Evolutionary conservation across 2,797 vertebrate genomes (phyloP).

Genomic region (Eidolon dupreanum): DNA sequence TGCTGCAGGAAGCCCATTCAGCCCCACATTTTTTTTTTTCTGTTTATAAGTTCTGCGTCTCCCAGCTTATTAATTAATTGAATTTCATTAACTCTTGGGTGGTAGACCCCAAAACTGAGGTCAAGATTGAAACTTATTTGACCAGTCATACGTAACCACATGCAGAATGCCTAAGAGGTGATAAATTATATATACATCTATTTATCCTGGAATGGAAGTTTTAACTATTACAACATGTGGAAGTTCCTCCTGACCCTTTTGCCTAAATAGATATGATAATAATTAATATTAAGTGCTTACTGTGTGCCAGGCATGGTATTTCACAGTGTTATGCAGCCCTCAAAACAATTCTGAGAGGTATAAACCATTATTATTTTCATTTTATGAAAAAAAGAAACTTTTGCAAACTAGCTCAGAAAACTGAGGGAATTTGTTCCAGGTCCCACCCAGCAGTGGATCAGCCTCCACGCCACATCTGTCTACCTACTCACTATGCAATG

Average conservation of each 20-base stretch:
- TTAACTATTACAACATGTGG: neutral
- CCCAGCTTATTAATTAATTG: constrained; percentile 26
- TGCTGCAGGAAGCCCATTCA: neutral
- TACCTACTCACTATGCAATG: neutral
- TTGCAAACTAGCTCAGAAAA: neutral
- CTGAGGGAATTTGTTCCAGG: neutral
- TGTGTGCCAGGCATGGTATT: neutral
- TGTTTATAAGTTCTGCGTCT: neutral
- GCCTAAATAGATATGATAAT: neutral
- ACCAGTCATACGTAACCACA: neutral
- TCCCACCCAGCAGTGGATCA: neutral
- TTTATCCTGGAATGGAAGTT: constrained; percentile 28
- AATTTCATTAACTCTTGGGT: constrained; percentile 39
- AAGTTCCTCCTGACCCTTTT: neutral
- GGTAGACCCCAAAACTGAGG: neutral
- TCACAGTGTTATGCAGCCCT: neutral
- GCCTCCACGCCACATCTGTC: neutral
- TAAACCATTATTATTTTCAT: neutral
- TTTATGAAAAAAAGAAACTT: constrained; percentile 7
- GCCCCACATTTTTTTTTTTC: neutral
- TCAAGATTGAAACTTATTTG: neutral
- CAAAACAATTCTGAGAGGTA: neutral
- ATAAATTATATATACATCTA: neutral
- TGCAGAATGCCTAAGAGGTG: constrained; percentile 11
- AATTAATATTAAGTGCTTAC: neutral